Base-by-base conservation (phyloP, 2,888 invertebrate genomes). In the Seira musarum region DNA sequence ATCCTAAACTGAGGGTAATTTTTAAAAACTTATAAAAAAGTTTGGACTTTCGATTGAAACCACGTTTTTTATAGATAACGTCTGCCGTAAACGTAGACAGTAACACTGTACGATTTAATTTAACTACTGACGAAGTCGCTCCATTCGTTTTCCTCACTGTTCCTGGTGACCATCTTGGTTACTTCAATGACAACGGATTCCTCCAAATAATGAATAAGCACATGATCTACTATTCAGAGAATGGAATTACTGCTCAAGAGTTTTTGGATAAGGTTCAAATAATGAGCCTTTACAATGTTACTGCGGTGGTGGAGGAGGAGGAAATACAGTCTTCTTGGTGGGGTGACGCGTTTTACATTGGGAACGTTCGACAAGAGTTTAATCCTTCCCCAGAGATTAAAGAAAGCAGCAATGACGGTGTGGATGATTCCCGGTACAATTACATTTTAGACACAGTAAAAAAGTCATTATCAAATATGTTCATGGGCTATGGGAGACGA, bases 181-280 rank as follows among this genome's bases (percentile, higher is more conserved):
- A 89, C 78, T 95, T 95, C 88, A 92, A 93, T 0, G 93, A 94
- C 85, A 95, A 96, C 88, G 96, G 95, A 0, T 93, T 95, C 83
- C 82, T 89, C 5, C 87, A 87, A 90, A 87, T 89, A 1, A 83
- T 87, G 19, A 82, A 79, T n/a, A 88, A 88, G 72, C 85, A 35
- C 2, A 79, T 90, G 25, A 80, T 77, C 24, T 89, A 84, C 76
- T 72, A 64, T 15, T 82, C 82, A 1, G 77, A 80, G 60, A 77
- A 74, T 21, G 75, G 80, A 8, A 75, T 84, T 1, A 68, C 80
- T 1, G 19, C 67, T 2, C 46, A 71, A 13, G 40, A 82, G 19
- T 82, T 84, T 30, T n/a, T 68, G n/a, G 49, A 60, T 2, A 67
- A 73, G 21, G 61, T 84, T n/a, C 46, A 82, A 10, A 30, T 83